Evolutionary conservation across 2,797 vertebrate species (phyloP), one percentile per base, ranked within the genome.

Genomic region (Tenualosa thibaudeaui): DNA sequence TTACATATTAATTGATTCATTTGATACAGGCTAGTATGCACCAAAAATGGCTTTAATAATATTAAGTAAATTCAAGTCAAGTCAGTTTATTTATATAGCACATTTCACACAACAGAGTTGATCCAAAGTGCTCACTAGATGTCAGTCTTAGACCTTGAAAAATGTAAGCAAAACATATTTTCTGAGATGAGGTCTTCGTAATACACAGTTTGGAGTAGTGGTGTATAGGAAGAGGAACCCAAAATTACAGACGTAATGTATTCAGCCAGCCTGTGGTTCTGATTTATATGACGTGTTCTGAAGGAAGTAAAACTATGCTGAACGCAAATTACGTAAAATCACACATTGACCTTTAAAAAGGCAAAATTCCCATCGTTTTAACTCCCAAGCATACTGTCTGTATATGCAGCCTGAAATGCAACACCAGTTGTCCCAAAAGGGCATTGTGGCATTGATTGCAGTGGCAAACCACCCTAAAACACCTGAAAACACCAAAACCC

Each of bases 241-340:
- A 17, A 15, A 40, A 75, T 17, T 75, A 43, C 31, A 31, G 31
- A 31, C 31, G 0, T 75, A 43, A 75, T 15, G 17, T 84, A 65
- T 26, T 75, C 49, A 24, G 53, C 15, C 60, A 53, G 40, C 37
- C 43, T 84, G 50, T 58, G 51, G 40, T 56, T n/a, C 0, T 62
- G 43, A 60, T 40, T 65, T 9, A 37, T 58, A 54, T 56, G 60
- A n/a, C 68, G 50, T 49, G 24, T 54, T 65, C 12, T 75, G 37
- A 75, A 75, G 68, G 68, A 75, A 75, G 68, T 75, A 75, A 75
- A 75, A 75, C 68, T 37, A 19, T 75, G 68, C 37, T 43, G 5
- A 75, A 75, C 17, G 68, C 43, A 37, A 75, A 75, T 43, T 75
- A 75, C 37, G 56, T 81, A n/a, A 43, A 10, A 49, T 15, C 15